phyloP scores from a whole-genome alignment of 2,888 invertebrate genomes.

The Endotricha flammealis region DNA sequence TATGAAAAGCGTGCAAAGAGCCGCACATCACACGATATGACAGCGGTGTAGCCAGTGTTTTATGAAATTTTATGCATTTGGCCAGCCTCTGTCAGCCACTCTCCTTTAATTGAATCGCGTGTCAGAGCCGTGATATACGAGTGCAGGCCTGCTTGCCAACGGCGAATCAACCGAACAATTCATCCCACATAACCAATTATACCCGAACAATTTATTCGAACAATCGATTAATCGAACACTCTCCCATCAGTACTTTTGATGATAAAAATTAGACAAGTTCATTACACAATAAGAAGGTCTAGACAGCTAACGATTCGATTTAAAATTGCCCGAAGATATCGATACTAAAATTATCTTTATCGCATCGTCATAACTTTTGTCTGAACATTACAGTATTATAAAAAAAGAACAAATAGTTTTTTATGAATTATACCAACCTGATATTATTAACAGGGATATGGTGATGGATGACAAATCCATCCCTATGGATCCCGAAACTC shows the following conservation, averaged over 20 bases:
- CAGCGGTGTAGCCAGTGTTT: conserved; percentile 8
- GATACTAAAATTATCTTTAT: neutral
- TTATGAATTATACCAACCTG: too few species aligned
- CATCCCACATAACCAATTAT: conserved; percentile 62
- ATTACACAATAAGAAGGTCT: conserved; percentile 45
- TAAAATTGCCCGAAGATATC: conserved; percentile 33
- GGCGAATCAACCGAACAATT: conserved; percentile 49
- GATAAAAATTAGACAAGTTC: conserved; percentile 45
- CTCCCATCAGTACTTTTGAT: conserved; percentile 37
- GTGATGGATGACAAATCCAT: too few species aligned
- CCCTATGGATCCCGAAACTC: too few species aligned
- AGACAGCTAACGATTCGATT: conserved; percentile 55
- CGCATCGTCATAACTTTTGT: neutral
- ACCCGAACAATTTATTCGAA: conserved; percentile 53
- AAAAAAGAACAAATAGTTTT: too few species aligned
- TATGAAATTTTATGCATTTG: conserved; percentile 31
- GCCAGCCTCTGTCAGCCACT: conserved; percentile 46
- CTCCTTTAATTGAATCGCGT: conserved; percentile 64
- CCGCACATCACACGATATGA: conserved; percentile 9
- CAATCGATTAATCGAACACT: conserved; percentile 45
- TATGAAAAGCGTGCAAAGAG: conserved; percentile 8
- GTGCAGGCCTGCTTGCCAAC: conserved; percentile 34
- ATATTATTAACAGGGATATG: too few species aligned
- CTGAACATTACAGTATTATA: too few species aligned
- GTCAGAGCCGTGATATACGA: conserved; percentile 58